Evolutionary conservation across 2,113 vertebrate species (phyloP).

Genomic region (Eidolon helvum): DNA sequence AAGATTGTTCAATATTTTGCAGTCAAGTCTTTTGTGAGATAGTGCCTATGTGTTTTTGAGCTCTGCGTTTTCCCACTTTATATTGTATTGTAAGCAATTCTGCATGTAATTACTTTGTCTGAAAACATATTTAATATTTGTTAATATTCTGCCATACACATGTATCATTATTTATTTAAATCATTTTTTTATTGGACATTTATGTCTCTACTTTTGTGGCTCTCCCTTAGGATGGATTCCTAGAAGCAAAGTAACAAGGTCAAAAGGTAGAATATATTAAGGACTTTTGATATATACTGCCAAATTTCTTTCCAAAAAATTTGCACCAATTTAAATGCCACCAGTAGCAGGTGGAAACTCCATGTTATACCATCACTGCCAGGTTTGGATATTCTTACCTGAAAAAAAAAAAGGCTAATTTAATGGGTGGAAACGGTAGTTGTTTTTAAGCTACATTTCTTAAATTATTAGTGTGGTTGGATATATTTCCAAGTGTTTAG

Average conservation of each 20-base stretch:
- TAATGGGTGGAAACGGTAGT: background rate
- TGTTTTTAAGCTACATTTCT: slow-evolving; percentile 30
- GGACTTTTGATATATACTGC: background rate
- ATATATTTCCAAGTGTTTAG: background rate
- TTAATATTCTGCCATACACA: background rate
- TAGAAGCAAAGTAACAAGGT: background rate
- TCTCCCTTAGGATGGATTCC: background rate
- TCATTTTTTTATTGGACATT: background rate
- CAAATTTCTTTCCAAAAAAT: background rate
- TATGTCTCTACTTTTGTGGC: background rate
- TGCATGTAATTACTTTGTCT: background rate
- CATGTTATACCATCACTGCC: background rate
- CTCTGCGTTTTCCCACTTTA: background rate
- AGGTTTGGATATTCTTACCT: background rate
- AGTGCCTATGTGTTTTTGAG: background rate
- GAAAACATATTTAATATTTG: background rate
- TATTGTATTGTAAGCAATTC: background rate
- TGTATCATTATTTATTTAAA: background rate
- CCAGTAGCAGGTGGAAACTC: background rate
- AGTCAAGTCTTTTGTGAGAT: background rate
- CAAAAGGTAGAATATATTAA: background rate
- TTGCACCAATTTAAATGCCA: background rate
- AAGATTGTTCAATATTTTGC: background rate
- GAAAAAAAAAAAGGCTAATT: background rate
- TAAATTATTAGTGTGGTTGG: slow-evolving; percentile 18